Evolutionary conservation across 2,797 vertebrate genomes (phyloP).

Genomic region (Heliangelus exortis): DNA sequence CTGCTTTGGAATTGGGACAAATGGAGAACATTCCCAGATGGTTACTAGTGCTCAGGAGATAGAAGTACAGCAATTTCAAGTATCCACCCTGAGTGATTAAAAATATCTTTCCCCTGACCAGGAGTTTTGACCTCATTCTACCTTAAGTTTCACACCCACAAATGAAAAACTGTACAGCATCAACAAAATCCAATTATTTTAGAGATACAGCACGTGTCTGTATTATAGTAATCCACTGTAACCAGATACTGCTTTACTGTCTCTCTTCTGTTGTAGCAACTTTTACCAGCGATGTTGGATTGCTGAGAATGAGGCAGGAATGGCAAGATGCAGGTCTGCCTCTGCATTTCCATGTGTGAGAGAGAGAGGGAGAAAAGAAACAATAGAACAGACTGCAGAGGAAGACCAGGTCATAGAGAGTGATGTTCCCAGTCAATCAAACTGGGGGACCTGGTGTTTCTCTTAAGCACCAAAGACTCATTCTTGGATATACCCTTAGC

Average conservation of each 20-base stretch:
- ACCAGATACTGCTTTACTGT: neutral
- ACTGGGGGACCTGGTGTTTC: neutral
- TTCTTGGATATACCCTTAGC: neutral
- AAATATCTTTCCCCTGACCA: neutral
- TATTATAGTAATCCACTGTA: neutral
- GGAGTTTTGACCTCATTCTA: neutral
- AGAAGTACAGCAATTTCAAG: neutral
- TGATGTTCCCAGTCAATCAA: neutral
- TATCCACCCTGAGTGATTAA: neutral
- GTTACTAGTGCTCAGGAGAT: neutral
- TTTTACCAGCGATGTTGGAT: neutral
- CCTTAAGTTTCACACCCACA: neutral
- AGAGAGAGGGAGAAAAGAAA: neutral
- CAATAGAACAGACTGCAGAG: neutral
- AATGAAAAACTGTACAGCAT: neutral
- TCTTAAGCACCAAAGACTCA: neutral
- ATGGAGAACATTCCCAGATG: neutral
- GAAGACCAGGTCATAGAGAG: neutral
- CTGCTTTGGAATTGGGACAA: neutral
- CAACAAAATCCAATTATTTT: neutral
- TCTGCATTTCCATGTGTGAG: neutral
- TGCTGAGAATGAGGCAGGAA: neutral
- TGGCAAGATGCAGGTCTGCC: accelerated
- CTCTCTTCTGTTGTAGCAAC: neutral
- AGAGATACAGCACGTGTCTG: accelerated